These are phyloP conservation scores for Bombus sylvicola DNA, from an alignment of 1,140 invertebrate genomes.

Conservation along the genomic window DNA sequence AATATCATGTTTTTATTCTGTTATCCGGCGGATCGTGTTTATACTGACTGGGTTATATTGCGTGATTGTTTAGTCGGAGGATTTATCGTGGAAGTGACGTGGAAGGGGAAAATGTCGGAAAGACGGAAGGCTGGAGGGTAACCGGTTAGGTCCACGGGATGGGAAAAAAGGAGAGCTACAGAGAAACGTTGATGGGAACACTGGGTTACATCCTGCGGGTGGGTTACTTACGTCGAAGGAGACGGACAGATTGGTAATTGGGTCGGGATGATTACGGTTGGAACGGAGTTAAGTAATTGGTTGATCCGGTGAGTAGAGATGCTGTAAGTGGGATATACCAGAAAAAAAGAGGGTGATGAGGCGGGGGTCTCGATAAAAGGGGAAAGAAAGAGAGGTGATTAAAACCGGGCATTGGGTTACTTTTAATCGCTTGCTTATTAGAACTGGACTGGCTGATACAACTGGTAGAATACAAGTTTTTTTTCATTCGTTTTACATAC, in stretches of 20 bases:
- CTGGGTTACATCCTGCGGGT: slow-evolving; percentile 39
- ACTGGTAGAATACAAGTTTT: slow-evolving; percentile 83
- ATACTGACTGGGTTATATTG: slow-evolving; percentile 64
- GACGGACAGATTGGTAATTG: slow-evolving; percentile 56
- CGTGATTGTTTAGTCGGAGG: slow-evolving; percentile 43
- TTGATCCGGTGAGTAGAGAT: slow-evolving; percentile 53
- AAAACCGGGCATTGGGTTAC: slow-evolving; percentile 74
- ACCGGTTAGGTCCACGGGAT: neutral
- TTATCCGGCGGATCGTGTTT: slow-evolving; percentile 68
- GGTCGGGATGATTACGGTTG: slow-evolving; percentile 40
- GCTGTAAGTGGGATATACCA: neutral
- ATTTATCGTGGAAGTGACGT: slow-evolving; percentile 20
- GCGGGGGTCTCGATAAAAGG: neutral
- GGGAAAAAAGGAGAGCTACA: neutral
- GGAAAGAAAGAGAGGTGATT: slow-evolving; percentile 30
- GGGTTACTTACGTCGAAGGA: slow-evolving; percentile 51
- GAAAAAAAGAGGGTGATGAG: neutral
- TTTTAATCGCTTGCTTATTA: slow-evolving; percentile 82
- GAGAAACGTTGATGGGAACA: slow-evolving; percentile 8
- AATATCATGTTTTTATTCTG: slow-evolving; percentile 70
- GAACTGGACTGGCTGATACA: slow-evolving; percentile 83
- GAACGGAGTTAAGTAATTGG: slow-evolving; percentile 50
- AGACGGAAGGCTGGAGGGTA: too few species aligned
- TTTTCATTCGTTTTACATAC: slow-evolving; percentile 83
- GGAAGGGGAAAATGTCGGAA: neutral